Base-by-base conservation (phyloP, 2,113 vertebrate genomes). In the Ailuropoda melanoleuca region DNA sequence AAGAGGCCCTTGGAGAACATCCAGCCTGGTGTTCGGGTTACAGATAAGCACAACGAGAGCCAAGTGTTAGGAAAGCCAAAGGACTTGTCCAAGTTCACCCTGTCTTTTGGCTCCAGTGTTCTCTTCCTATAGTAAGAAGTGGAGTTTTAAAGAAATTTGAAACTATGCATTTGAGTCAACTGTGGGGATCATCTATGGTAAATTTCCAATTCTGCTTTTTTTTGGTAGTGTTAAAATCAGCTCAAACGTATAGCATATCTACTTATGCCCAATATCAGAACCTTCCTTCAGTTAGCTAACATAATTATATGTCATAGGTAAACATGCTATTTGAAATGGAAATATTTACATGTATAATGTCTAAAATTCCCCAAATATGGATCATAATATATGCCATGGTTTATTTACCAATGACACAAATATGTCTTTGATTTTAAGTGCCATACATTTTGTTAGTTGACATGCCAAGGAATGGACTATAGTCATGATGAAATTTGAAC, bases 271-370 rank as follows among this genome's bases (percentile, higher is more conserved):
- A 88, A 29, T 14, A 78, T 90, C 34, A 78, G 48, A 29, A 24
- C 70, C 58, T 93, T 94, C 29, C 43, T 90, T 96, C 43, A 91
- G 58, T 72, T 48, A 88, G 14, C 24, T 93, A 56, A 90, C 46
- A 53, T 56, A 53, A 70, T 74, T 74, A 64, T 29, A 72, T 50
- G 1, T 78, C 94, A 7, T 68, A 88, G 37, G 24, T 90, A 82
- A 94, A 80, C 53, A 80, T 8, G 75, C 18, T 92, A 93, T 74
- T 62, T 78, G 56, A 96, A 90, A 93, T 93, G 68, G 66, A 81
- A 93, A 82, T 88, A 55, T 90, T 60, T 66, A 37, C 46, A 23
- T 18, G 37, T 46, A 13, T 72, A n/a, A 72, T 58, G 6, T 60
- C 46, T 70, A 81, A 94, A 89, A 55, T 82, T 78, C 34, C 58